Percentiles rank a stretch among this genome's conserved stretches.
Evolutionary conservation across 2,888 invertebrate genomes (phyloP).

Genomic region (Polyommatus icarus): DNA sequence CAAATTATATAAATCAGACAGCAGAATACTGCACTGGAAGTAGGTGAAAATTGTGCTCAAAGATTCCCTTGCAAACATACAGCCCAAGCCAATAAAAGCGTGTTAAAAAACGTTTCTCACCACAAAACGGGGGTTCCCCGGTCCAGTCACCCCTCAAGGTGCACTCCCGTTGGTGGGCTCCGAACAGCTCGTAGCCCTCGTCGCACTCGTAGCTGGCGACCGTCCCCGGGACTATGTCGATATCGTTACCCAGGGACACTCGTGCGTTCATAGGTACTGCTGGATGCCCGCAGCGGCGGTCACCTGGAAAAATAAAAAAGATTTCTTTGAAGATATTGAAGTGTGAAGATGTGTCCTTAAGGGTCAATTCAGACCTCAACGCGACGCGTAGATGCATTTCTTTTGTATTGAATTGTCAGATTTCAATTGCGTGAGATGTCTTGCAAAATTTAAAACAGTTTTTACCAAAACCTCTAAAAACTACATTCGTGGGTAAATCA

Average conservation of each 20-base stretch:
- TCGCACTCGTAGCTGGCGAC: slow-evolving; percentile 91
- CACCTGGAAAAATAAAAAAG: slow-evolving; percentile 51
- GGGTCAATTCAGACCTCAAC: too few species aligned
- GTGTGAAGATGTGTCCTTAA: too few species aligned
- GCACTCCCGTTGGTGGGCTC: slow-evolving; percentile 85
- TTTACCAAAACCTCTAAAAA: not conserved
- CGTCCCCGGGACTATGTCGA: slow-evolving; percentile 78
- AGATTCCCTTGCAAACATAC: too few species aligned
- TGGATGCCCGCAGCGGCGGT: slow-evolving; percentile 88
- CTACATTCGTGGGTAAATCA: not conserved
- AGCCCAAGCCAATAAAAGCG: not conserved
- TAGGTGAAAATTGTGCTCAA: too few species aligned
- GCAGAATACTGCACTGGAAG: too few species aligned
- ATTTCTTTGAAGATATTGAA: too few species aligned
- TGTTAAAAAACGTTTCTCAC: slow-evolving; percentile 70
- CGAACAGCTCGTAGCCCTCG: slow-evolving; percentile 93
- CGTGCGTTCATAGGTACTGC: slow-evolving; percentile 91
- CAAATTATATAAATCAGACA: too few species aligned
- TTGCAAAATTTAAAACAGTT: too few species aligned
- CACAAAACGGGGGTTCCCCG: slow-evolving; percentile 91
- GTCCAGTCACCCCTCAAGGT: slow-evolving; percentile 88
- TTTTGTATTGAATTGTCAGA: too few species aligned
- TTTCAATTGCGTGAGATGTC: too few species aligned
- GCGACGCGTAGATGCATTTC: too few species aligned
- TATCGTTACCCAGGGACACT: slow-evolving; percentile 82